Percentiles rank a stretch among this genome's conserved stretches.
phyloP scores from a whole-genome alignment of 2,888 invertebrate species.

The Thecophora atra region DNA sequence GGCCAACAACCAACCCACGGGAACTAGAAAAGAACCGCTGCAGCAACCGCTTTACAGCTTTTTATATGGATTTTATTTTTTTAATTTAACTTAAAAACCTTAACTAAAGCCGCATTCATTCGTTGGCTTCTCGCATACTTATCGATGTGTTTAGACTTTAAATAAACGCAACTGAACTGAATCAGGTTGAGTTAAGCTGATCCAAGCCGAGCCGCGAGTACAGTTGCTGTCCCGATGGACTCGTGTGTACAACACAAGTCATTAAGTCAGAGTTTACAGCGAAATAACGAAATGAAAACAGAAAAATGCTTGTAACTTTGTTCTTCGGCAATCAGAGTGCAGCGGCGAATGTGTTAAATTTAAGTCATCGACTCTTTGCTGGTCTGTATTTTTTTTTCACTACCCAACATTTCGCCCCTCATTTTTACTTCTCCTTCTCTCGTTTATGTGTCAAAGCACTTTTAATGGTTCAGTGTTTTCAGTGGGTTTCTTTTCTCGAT shows the following conservation, averaged over 20 bases:
- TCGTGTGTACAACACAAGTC: background rate
- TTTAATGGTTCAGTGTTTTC: conserved; percentile 36
- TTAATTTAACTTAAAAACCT: no score
- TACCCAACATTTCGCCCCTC: background rate
- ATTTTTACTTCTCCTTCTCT: no score
- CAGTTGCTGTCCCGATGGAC: background rate
- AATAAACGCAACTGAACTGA: background rate
- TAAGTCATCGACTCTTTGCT: background rate
- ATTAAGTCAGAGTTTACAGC: background rate
- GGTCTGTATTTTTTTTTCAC: background rate
- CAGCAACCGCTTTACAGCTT: background rate
- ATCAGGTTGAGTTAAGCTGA: no score
- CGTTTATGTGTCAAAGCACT: conserved; percentile 28
- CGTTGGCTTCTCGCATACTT: no score
- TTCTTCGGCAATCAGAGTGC: conserved; percentile 4
- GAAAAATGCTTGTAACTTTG: background rate
- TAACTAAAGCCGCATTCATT: no score
- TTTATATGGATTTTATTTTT: no score
- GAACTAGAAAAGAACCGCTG: conserved; percentile 25
- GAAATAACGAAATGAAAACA: background rate
- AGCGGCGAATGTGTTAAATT: background rate
- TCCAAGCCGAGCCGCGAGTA: no score
- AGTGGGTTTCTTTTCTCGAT: conserved; percentile 21
- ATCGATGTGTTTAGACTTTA: background rate
- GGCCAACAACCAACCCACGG: conserved; percentile 33